Evolutionary conservation across 2,797 vertebrate species (phyloP).

Genomic region (Epinephelus malabaricus): DNA sequence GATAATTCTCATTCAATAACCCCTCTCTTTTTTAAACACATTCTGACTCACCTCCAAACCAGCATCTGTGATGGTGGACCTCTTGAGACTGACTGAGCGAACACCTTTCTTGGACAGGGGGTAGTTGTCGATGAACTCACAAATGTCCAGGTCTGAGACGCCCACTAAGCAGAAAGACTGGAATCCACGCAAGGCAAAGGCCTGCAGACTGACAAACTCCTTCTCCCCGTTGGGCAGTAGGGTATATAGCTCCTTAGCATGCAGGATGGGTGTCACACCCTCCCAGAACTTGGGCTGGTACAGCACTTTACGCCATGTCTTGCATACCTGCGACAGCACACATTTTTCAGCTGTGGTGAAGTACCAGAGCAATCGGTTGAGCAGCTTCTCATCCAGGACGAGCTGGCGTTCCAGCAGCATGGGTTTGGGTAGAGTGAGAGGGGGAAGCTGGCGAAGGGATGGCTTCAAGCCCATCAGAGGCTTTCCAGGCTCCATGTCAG

Average conservation of each 20-base stretch:
- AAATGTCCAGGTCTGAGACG: conserved; percentile 99
- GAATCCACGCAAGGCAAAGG: conserved; percentile 95
- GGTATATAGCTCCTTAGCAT: conserved; percentile 98
- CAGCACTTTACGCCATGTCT: conserved; percentile 95
- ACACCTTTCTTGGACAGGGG: conserved; percentile 98
- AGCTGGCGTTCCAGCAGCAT: conserved; percentile 90
- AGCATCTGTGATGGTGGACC: conserved; percentile 98
- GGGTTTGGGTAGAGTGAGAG: conserved; percentile 85
- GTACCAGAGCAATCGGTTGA: conserved; percentile 97
- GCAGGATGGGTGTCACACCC: conserved; percentile 94
- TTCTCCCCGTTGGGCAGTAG: conserved; percentile 93
- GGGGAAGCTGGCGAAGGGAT: conserved; percentile 83
- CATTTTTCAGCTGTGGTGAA: conserved; percentile 98
- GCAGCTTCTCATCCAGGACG: conserved; percentile 96
- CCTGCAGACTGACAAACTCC: conserved; percentile 98
- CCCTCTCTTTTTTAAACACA: not conserved
- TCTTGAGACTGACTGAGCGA: conserved; percentile 97
- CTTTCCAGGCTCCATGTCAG: conserved; percentile 86
- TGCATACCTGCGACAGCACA: conserved; percentile 96
- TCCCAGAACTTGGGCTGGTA: conserved; percentile 99
- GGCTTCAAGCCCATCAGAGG: conserved; percentile 84
- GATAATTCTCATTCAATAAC: not conserved
- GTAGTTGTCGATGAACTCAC: conserved; percentile 99
- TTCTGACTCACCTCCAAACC: conserved; percentile 94
- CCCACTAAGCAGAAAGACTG: conserved; percentile 98